Evolutionary conservation across 2,113 vertebrate genomes (phyloP).

Genomic region (Xiphophorus maculatus): DNA sequence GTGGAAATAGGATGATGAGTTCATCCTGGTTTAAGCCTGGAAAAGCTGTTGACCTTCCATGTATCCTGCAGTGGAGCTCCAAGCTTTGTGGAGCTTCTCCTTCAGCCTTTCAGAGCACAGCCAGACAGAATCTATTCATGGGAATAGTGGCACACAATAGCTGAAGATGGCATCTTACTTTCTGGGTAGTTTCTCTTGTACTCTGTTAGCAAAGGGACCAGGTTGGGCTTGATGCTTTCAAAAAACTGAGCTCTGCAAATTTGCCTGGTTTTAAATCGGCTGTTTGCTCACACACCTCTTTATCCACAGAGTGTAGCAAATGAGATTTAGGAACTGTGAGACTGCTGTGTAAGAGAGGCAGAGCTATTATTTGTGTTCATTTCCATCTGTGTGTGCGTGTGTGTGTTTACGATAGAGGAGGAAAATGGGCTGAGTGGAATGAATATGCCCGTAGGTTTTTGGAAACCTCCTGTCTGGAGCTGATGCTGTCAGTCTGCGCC

Average conservation of each 20-base stretch:
- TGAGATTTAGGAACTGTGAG: constrained; percentile 35
- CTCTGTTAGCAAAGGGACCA: constrained; percentile 54
- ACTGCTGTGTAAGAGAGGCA: constrained; percentile 17
- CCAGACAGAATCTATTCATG: constrained; percentile 40
- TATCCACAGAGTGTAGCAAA: constrained; percentile 35
- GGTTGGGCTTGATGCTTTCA: constrained; percentile 46
- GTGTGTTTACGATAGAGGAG: constrained; percentile 7
- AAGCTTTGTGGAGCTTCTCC: background rate
- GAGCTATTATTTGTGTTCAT: constrained; percentile 7
- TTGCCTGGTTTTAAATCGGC: constrained; percentile 30
- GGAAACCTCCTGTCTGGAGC: constrained; percentile 35
- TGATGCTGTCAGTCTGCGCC: constrained; percentile 32
- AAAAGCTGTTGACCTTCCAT: constrained; percentile 50
- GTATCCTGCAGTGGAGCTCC: constrained; percentile 21
- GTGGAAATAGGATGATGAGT: constrained; percentile 62
- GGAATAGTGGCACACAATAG: constrained; percentile 49
- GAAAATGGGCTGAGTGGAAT: background rate
- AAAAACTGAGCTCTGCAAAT: constrained; percentile 54
- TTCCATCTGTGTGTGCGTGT: background rate
- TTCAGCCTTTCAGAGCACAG: constrained; percentile 37
- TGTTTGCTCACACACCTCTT: constrained; percentile 26
- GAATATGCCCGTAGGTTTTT: constrained; percentile 10
- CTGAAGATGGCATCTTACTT: constrained; percentile 54
- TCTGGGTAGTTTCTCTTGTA: constrained; percentile 75
- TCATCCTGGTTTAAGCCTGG: constrained; percentile 49